These are phyloP conservation scores for Todus mexicanus DNA, from an alignment of 2,797 vertebrate species.

Conservation along the genomic window DNA sequence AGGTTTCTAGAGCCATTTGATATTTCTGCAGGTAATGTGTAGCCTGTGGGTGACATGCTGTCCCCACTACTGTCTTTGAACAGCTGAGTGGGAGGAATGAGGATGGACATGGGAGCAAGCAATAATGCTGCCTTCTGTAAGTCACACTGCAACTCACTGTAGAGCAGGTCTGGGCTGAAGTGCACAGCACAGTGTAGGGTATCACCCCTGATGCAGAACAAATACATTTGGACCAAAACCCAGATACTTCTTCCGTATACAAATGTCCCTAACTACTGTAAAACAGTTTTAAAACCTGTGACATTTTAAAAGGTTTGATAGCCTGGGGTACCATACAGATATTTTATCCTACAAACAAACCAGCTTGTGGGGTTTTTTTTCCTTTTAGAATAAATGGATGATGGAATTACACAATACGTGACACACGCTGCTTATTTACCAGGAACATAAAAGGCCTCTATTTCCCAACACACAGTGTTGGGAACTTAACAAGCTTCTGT, in stretches of 20 bases:
- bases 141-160: not conserved
- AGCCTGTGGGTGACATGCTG: not conserved
- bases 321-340: not conserved
- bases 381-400: conserved; percentile 13
- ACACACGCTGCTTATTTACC: conserved; percentile 1
- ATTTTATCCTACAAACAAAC: not conserved
- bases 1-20: not conserved
- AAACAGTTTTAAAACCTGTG: not conserved
- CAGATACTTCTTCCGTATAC: not conserved
- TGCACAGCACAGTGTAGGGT: fast-evolving
- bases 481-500: not conserved
- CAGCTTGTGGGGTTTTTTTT: not conserved
- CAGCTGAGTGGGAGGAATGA: not conserved
- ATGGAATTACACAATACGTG: conserved; percentile 14
- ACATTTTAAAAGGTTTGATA: not conserved
- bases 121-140: not conserved
- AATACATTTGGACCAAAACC: not conserved
- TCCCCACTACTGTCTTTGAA: not conserved
- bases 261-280: not conserved
- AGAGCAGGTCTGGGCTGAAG: not conserved
- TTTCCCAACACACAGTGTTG: not conserved
- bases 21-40: not conserved
- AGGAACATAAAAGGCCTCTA: not conserved
- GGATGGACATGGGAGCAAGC: fast-evolving
- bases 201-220: fast-evolving